A percentile compares a stretch with the other conserved stretches of the same genome.
Conservation (phyloP, 2,113 vertebrate species). For the Numenius arquata region DNA sequence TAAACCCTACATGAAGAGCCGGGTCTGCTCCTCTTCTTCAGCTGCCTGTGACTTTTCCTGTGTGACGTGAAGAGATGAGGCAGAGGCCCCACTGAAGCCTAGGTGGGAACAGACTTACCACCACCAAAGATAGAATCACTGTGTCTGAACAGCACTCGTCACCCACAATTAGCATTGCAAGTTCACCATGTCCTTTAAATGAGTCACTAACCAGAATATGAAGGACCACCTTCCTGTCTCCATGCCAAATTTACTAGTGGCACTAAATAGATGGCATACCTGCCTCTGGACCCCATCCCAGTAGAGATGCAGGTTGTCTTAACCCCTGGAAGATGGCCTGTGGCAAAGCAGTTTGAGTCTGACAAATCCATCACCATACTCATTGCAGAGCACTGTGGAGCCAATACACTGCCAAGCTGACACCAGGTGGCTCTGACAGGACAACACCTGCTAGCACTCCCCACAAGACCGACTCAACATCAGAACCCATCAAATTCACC, state of each 20-base stretch:
- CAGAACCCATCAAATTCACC: background rate
- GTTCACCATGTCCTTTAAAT: background rate
- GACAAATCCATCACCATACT: background rate
- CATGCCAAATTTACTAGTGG: background rate
- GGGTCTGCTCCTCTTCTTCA: background rate
- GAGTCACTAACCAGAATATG: background rate
- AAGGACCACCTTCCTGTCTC: background rate
- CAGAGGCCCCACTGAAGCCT: background rate
- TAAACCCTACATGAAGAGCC: background rate
- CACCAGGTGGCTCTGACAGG: background rate
- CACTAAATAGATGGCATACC: background rate
- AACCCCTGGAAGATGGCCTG: background rate
- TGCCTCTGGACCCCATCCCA: background rate
- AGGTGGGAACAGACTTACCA: background rate
- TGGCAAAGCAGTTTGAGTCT: background rate
- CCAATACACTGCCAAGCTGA: background rate
- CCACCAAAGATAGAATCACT: background rate
- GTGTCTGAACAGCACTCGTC: background rate
- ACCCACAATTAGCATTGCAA: background rate
- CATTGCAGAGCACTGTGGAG: background rate
- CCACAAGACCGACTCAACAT: background rate
- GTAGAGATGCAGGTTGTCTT: background rate
- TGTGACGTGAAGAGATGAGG: background rate
- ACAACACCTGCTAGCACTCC: background rate
- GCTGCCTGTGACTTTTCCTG: background rate